Conservation (phyloP, 2,113 vertebrate species). For the Xiphorhynchus elegans region DNA sequence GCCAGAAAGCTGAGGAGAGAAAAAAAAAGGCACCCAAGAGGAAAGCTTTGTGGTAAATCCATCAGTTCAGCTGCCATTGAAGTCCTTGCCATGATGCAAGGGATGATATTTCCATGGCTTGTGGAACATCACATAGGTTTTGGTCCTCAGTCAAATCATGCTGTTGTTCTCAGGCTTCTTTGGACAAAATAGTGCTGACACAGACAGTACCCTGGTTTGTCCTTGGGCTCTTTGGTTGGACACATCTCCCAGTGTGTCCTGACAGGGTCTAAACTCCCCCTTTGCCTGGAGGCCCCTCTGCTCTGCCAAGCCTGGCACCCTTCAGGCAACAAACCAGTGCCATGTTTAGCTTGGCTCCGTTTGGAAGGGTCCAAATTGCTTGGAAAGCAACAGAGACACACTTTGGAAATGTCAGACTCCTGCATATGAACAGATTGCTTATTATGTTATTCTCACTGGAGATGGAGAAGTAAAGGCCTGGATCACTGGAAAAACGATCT, state of each 20-base stretch:
- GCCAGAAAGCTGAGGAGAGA: neutral
- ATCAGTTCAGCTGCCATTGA: neutral
- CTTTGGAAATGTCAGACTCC: neutral
- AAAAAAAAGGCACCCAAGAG: neutral
- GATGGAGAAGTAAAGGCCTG: constrained; percentile 1
- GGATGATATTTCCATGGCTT: neutral
- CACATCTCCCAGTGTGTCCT: neutral
- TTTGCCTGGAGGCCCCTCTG: neutral
- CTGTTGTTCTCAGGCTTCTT: neutral
- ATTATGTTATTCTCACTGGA: neutral
- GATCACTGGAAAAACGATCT: neutral
- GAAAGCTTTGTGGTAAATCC: neutral
- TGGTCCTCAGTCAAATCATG: neutral
- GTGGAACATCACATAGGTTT: neutral
- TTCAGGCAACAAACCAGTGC: neutral
- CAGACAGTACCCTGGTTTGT: neutral
- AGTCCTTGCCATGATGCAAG: neutral
- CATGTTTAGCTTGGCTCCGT: neutral
- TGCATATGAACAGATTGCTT: neutral
- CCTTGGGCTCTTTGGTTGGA: neutral
- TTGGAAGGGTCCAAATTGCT: neutral
- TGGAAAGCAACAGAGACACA: neutral
- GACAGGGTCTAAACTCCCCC: neutral
- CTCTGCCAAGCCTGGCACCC: neutral
- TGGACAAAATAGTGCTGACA: neutral